Evolutionary conservation across 2,888 invertebrate species (phyloP).

Genomic region (Doris montereyensis): DNA sequence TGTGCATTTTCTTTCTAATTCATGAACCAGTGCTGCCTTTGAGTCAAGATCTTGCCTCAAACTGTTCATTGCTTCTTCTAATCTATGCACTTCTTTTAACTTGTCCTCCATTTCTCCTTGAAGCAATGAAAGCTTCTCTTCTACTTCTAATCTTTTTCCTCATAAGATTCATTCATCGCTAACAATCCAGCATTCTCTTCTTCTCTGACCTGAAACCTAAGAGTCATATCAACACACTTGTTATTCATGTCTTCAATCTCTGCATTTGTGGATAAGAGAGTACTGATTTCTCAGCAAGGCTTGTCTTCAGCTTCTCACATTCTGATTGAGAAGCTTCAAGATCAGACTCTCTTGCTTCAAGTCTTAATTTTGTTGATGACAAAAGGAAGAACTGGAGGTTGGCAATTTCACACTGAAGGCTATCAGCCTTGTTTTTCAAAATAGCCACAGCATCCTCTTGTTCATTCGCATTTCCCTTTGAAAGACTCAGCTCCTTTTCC

Average conservation of each 20-base stretch:
- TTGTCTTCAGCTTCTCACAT: background rate
- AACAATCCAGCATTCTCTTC: background rate
- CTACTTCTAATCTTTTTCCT: conserved; percentile 1
- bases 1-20: background rate
- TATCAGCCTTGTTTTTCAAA: too few relatives aligned
- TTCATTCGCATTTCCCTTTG: too few relatives aligned
- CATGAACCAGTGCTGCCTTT: background rate
- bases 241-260: conserved; percentile 31
- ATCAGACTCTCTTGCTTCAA: background rate
- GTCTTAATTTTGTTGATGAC: background rate
- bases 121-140: background rate
- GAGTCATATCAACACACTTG: too few relatives aligned
- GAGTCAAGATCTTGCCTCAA: background rate
- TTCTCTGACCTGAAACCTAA: too few relatives aligned
- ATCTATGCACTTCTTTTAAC: background rate
- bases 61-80: background rate
- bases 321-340: background rate
- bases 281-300: conserved; percentile 27
- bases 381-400: background rate
- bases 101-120: background rate
- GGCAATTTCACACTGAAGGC: background rate
- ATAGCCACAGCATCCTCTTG: too few relatives aligned
- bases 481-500: too few relatives aligned
- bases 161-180: background rate
- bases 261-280: conserved; percentile 44